phyloP scores from a whole-genome alignment of 1,140 invertebrate genomes.

The Calliopsis andreniformis region DNA sequence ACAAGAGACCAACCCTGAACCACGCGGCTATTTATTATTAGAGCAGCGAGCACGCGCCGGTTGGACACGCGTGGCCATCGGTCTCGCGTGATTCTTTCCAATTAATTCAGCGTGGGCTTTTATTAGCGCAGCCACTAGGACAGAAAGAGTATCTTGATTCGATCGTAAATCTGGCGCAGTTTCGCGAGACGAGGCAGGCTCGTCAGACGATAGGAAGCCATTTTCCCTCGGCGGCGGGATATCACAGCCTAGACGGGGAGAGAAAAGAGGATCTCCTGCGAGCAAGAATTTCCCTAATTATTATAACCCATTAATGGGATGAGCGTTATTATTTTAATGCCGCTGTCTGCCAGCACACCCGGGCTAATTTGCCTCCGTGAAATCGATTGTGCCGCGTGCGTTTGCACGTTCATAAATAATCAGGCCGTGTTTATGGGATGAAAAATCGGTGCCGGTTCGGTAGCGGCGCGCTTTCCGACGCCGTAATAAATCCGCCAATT shows the following conservation, averaged over 20 bases:
- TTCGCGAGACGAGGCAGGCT: not conserved
- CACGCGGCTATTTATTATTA: not conserved
- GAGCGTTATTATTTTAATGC: slow-evolving; percentile 80
- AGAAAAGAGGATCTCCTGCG: slow-evolving; percentile 44
- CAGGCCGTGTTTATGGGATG: slow-evolving; percentile 71
- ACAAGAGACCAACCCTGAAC: not conserved
- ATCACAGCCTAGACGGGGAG: not conserved
- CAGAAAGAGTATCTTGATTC: slow-evolving; percentile 36
- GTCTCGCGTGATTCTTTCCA: slow-evolving; percentile 24
- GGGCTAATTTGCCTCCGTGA: slow-evolving; percentile 77
- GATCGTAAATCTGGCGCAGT: slow-evolving; percentile 14
- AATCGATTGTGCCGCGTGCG: slow-evolving; percentile 77
- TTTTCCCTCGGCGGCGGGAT: not conserved
- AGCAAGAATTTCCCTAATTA: slow-evolving; percentile 80
- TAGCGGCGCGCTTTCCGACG: slow-evolving; percentile 51
- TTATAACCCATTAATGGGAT: slow-evolving; percentile 78
- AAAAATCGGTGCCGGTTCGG: slow-evolving; percentile 66
- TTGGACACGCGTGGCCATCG: slow-evolving; percentile 1
- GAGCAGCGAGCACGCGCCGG: not conserved
- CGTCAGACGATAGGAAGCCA: not conserved
- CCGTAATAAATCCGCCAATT: slow-evolving; percentile 71
- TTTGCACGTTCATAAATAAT: slow-evolving; percentile 78
- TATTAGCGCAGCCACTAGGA: slow-evolving; percentile 16
- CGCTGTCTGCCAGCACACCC: slow-evolving; percentile 66
- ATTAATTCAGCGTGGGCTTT: slow-evolving; percentile 30